Percentiles rank a stretch among this genome's conserved stretches.
Conservation (phyloP, 2,888 invertebrate species). For the Mactromeris polynyma region DNA sequence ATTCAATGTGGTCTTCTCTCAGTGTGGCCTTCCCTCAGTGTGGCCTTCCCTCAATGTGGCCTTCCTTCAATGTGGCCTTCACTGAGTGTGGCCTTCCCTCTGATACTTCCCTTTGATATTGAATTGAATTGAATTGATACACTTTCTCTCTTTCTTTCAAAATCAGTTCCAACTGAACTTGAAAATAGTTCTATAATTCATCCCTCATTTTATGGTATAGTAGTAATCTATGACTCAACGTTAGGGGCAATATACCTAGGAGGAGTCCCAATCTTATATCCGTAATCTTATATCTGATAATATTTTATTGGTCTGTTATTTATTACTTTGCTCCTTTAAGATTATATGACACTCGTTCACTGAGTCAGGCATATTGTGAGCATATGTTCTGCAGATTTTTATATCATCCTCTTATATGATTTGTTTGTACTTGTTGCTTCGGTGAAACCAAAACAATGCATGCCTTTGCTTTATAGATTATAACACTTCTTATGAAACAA, state of each 20-base stretch:
- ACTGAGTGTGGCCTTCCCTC: too few relatives aligned
- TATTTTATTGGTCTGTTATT: not conserved
- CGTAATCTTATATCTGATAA: not conserved
- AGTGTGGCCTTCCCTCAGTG: too few relatives aligned
- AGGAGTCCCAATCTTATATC: not conserved
- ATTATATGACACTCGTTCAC: not conserved
- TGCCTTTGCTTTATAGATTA: not conserved
- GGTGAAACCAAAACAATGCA: not conserved
- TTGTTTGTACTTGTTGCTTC: not conserved
- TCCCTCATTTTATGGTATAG: not conserved
- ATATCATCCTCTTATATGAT: not conserved
- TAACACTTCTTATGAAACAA: constrained; percentile 1
- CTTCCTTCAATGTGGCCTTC: too few relatives aligned
- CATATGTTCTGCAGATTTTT: not conserved
- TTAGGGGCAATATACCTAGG: not conserved
- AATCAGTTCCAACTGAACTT: not conserved
- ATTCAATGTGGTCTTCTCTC: too few relatives aligned
- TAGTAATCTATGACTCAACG: constrained; percentile 8
- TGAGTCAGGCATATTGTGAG: not conserved
- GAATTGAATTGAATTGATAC: too few relatives aligned
- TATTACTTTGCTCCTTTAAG: not conserved
- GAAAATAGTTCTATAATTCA: not conserved
- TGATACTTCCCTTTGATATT: too few relatives aligned
- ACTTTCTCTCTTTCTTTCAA: too few relatives aligned
- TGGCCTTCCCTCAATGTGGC: too few relatives aligned